phyloP scores from a whole-genome alignment of 2,797 vertebrate species.

The Scarus forsteni region DNA sequence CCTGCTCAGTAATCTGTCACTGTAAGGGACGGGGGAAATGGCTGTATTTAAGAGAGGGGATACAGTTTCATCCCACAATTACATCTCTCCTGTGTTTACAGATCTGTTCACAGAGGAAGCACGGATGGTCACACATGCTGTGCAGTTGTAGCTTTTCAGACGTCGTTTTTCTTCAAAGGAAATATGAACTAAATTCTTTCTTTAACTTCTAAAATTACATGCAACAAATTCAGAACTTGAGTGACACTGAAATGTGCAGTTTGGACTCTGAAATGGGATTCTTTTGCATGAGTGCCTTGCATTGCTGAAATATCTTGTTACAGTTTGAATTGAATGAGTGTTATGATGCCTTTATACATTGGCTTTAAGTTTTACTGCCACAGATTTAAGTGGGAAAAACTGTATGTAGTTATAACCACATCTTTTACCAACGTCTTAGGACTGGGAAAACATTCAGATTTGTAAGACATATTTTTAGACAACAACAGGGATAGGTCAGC shows the following conservation, averaged over 20 bases:
- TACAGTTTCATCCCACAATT: constrained; percentile 85
- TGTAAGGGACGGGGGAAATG: constrained; percentile 83
- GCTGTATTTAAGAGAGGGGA: constrained; percentile 83
- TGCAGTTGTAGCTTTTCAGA: constrained; percentile 73
- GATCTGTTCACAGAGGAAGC: constrained; percentile 78
- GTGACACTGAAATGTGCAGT: constrained; percentile 44
- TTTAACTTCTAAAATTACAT: constrained; percentile 70
- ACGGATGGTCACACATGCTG: constrained; percentile 69
- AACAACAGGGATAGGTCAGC: too few species aligned
- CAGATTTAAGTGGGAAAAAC: background rate
- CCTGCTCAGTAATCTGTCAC: constrained; percentile 84
- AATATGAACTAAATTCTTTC: constrained; percentile 62
- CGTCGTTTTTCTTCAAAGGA: constrained; percentile 50
- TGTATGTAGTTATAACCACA: background rate
- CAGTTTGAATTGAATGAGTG: constrained; percentile 22
- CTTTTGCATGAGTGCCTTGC: constrained; percentile 14
- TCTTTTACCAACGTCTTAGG: background rate
- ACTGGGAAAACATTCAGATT: too few species aligned
- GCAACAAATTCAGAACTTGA: constrained; percentile 41
- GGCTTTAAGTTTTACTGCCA: constrained; percentile 21
- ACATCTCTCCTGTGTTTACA: constrained; percentile 83
- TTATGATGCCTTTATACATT: constrained; percentile 32
- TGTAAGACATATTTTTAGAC: too few species aligned
- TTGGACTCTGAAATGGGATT: constrained; percentile 45
- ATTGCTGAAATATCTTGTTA: constrained; percentile 37